Base-by-base conservation (phyloP, 1,140 invertebrate species). In the Xylocopa sonorina region DNA sequence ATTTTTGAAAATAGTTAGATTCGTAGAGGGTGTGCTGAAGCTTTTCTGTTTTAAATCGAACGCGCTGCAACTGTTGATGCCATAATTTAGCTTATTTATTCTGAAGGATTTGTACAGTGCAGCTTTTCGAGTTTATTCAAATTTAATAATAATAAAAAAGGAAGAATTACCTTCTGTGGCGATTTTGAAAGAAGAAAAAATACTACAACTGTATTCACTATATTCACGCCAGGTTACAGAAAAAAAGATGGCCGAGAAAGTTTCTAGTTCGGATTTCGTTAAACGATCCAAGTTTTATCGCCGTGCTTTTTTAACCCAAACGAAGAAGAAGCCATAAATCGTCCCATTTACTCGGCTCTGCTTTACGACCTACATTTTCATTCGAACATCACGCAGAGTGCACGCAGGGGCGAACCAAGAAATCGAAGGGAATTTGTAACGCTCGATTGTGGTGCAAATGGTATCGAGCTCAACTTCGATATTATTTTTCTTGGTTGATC, bases 271-370 rank as follows among this genome's bases (percentile, higher is more conserved):
- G 60, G 34, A 63, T 27, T 5, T 10, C 34, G 32, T 16, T 27
- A 63, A 41, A 41, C 34, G n/a, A 63, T 41, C 60, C 34, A 63
- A 63, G 34, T 24, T 63, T 60, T 60, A 34, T 27, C 58, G 32
- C 4, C 21, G 58, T 21, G 27, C 10, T 27, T 24, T 27, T 18
- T 63, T 63, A 1, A 18, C n/a, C n/a, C 1, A 14, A 62, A 41
- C 60, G 27, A 9, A 9, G 34, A 63, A 41, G 34, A 41, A 41
- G 34, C 60, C 41, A 32, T 63, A 63, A 63, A 63, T 63, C 34
- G 34, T 63, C 10, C n/a, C 34, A n/a, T 24, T 63, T 63, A 41
- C 32, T 41, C 34, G 60, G 3, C 60, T 24, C 60, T 6, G 34
- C 34, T 27, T 63, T 48, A 50, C 41, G 29, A 48, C 63, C 27